phyloP scores from a whole-genome alignment of 2,888 invertebrate species.

The Spilosoma lubricipeda region DNA sequence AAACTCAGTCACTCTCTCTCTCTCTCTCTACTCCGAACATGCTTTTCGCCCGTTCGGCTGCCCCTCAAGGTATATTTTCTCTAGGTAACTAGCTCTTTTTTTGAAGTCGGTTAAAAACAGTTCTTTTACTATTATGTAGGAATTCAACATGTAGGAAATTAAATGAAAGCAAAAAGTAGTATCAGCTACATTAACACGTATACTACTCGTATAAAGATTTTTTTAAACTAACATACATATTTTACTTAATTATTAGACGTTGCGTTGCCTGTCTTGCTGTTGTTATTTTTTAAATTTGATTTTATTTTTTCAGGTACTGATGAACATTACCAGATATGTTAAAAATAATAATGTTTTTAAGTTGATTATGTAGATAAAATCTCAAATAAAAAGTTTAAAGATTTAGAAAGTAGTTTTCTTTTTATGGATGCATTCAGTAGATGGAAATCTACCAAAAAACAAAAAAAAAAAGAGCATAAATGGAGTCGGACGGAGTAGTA shows the following conservation, averaged over 20 bases:
- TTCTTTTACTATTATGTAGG: no score
- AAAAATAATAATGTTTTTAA: constrained; percentile 27
- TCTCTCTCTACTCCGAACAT: no score
- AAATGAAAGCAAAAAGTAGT: neutral
- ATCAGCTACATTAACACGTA: neutral
- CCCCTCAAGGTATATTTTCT: no score
- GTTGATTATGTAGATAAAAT: constrained; percentile 46
- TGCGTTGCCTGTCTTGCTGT: no score
- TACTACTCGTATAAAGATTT: neutral
- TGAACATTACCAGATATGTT: constrained; percentile 17
- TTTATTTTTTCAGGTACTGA: constrained; percentile 37
- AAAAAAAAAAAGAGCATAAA: constrained; percentile 45
- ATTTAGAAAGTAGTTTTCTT: constrained; percentile 48
- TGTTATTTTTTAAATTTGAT: neutral
- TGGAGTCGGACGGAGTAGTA: constrained; percentile 68
- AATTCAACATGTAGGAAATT: no score
- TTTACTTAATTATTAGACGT: neutral
- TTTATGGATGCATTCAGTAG: constrained; percentile 59
- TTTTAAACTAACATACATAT: neutral
- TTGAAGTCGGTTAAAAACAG: no score
- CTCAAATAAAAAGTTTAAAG: constrained; percentile 46
- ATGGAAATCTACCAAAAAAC: constrained; percentile 50
- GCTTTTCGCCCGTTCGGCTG: no score
- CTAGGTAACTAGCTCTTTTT: no score
- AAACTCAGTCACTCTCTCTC: no score